These are phyloP conservation scores for Decapterus maruadsi DNA, from an alignment of 2,797 vertebrate genomes.

Conservation along the genomic window DNA sequence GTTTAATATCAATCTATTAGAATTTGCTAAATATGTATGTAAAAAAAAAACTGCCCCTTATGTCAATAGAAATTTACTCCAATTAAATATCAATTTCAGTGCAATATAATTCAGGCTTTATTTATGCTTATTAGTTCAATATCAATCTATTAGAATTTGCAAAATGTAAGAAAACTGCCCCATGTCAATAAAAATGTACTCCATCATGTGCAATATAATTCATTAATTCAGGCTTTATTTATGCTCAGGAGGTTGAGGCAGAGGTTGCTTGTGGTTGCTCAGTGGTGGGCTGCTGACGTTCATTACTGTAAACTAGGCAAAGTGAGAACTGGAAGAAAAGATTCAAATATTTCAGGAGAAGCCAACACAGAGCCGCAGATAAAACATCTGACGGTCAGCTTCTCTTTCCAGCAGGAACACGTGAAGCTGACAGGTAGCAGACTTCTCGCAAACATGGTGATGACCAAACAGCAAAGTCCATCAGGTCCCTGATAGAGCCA, in stretches of 20 bases:
- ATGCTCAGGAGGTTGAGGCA: too few relatives aligned
- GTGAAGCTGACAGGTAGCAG: slow-evolving; percentile 42
- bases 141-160: too few relatives aligned
- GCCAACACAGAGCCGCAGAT: slow-evolving; percentile 2
- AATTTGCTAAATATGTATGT: too few relatives aligned
- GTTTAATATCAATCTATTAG: not conserved
- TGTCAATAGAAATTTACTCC: too few relatives aligned
- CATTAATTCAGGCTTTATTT: too few relatives aligned
- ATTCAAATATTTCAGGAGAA: not conserved
- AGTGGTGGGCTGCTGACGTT: not conserved
- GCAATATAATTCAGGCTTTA: too few relatives aligned
- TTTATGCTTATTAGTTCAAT: too few relatives aligned
- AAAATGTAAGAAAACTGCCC: too few relatives aligned
- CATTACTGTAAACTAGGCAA: not conserved
- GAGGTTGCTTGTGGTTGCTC: not conserved
- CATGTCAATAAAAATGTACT: too few relatives aligned
- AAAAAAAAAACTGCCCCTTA: not conserved
- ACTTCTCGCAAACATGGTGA: slow-evolving; percentile 43
- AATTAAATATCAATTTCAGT: too few relatives aligned
- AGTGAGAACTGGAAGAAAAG: slow-evolving; percentile 11
- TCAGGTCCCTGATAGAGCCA: slow-evolving; percentile 39
- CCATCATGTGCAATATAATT: too few relatives aligned
- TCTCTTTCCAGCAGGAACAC: slow-evolving; percentile 39
- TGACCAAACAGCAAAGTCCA: slow-evolving; percentile 70
- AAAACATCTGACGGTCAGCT: slow-evolving; percentile 40